phyloP scores from a whole-genome alignment of 2,797 vertebrate species.

The Gymnothorax javanicus region DNA sequence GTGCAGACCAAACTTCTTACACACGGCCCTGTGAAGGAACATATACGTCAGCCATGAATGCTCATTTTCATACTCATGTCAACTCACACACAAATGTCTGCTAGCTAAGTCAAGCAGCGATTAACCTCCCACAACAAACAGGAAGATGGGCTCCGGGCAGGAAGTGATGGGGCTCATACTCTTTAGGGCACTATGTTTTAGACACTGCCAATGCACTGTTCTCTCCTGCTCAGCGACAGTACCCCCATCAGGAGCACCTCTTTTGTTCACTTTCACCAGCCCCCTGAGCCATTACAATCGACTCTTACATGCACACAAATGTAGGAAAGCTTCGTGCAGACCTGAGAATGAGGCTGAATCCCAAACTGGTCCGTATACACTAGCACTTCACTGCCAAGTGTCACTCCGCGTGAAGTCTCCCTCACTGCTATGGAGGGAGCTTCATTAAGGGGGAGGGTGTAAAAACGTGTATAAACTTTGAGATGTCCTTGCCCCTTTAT shows the following conservation, averaged over 20 bases:
- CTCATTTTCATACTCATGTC: too few relatives aligned
- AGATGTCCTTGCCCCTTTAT: too few relatives aligned
- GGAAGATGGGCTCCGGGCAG: not conserved
- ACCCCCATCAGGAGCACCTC: not conserved
- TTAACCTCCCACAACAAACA: not conserved
- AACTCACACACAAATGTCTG: not conserved
- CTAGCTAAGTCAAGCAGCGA: not conserved
- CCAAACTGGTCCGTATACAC: too few relatives aligned
- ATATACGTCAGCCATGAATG: not conserved
- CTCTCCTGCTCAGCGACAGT: not conserved
- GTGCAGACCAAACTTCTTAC: constrained; percentile 97
- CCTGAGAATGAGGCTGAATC: too few relatives aligned
- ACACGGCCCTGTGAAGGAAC: constrained; percentile 82
- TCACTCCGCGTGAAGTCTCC: too few relatives aligned
- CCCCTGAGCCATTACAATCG: not conserved
- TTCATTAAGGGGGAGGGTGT: too few relatives aligned
- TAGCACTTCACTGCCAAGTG: too few relatives aligned
- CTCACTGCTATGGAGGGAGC: too few relatives aligned
- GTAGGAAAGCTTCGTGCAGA: not conserved
- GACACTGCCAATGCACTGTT: not conserved
- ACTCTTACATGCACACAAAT: not conserved
- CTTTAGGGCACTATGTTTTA: not conserved
- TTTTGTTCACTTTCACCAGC: not conserved
- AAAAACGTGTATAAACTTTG: too few relatives aligned
- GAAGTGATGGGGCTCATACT: not conserved